Base-by-base conservation (phyloP, 2,888 invertebrate genomes). In the Actias luna region DNA sequence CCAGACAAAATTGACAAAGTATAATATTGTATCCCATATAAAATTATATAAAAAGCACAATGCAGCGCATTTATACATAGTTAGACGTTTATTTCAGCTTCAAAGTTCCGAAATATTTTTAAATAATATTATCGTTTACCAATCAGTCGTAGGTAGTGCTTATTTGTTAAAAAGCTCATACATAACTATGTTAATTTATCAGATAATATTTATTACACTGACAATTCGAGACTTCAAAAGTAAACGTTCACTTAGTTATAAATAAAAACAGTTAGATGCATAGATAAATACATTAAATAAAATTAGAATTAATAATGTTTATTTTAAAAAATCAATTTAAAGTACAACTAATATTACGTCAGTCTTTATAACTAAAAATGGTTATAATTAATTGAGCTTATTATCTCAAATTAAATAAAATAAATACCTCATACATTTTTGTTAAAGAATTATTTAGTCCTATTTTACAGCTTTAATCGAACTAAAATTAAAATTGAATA, bases 131-230 rank as follows among this genome's bases (percentile, higher is more conserved):
- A 70, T 67, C 70, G 65, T 69, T 75, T 77, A 78, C 82, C 76
- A 79, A 75, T 85, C 84, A 85, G 84, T 85, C 84, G 74, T 75
- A 69, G 75, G 74, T 75, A 69, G 75, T 69, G 73, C 73, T 78
- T 80, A 80, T 72, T 72, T 73, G 66, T 72, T 79, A 79, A 68
- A 67, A 84, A 84, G 83, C 80, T 84, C 84, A 71, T 75, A 25
- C 84, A 71, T 75, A 25, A 46, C 42, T 63, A 52, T 52, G 73
- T 71, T 68, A 22, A 71, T 65, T 69, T 65, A 64, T 63, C 25
- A 58, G 57, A 52, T 60, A n/a, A n/a, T 66, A 64, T 66, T 66
- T 68, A 67, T 72, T 67, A 69, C 35, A 63, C 58, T 29, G 55
- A 29, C 55, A 55, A 29, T 29, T 55, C 55, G 29, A 29, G n/a